phyloP scores from a whole-genome alignment of 1,140 invertebrate genomes.

The Philotrypesis tridentata region DNA sequence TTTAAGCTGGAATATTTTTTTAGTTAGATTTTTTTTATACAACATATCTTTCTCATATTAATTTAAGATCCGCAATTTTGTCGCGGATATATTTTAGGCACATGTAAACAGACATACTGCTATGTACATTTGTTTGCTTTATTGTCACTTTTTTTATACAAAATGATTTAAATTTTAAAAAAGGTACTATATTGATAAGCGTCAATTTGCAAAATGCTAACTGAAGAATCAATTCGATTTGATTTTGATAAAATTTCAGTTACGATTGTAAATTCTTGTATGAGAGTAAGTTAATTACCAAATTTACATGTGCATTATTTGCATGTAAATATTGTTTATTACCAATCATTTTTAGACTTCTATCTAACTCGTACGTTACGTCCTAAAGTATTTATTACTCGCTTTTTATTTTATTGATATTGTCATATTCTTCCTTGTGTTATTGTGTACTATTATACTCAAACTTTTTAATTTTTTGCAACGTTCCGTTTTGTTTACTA shows the following conservation, averaged over 20 bases:
- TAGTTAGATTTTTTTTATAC: background rate
- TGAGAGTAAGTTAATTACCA: slow-evolving; percentile 1
- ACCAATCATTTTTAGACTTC: background rate
- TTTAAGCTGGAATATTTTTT: background rate
- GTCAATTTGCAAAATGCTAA: background rate
- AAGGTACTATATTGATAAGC: background rate
- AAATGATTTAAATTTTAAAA: slow-evolving; percentile 5
- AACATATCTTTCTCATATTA: no score
- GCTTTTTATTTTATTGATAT: background rate
- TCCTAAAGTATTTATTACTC: background rate
- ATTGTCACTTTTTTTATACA: background rate
- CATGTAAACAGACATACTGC: background rate
- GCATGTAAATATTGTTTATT: slow-evolving; percentile 13
- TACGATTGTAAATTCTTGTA: background rate
- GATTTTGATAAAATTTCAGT: background rate
- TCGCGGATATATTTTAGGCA: background rate
- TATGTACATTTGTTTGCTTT: background rate
- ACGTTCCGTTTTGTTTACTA: slow-evolving; percentile 19
- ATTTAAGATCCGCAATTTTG: background rate
- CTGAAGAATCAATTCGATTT: background rate
- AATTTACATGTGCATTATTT: slow-evolving; percentile 34
- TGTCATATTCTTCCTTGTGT: background rate
- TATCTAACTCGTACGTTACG: background rate
- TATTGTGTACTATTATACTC: background rate
- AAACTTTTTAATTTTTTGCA: slow-evolving; percentile 15